Evolutionary conservation across 2,888 invertebrate genomes (phyloP), one percentile per base, ranked within the genome.

Genomic region (Hypolimnas misippus): DNA sequence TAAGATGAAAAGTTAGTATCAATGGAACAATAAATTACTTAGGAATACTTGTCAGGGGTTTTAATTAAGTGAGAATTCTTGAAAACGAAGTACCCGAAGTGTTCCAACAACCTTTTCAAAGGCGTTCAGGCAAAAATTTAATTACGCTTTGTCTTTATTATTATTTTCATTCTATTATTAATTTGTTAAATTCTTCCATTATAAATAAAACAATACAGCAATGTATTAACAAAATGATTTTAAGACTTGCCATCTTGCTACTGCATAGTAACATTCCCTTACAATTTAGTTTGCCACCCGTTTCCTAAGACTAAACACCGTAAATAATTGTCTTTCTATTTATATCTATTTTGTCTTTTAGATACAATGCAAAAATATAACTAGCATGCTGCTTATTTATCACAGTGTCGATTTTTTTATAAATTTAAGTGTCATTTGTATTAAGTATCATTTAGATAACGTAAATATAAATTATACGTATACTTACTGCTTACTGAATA

Each of bases 361-460:
- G n/a, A n/a, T 55, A 60, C 14, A 35, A 58, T 57, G 19, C 16
- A 51, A 58, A 58, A 42, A 25, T 50, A 49, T 14, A 35, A 31
- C 29, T 31, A 12, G 14, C 46, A 17, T 17, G 38, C 16, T 35
- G 19, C 31, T 19, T 46, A 35, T 57, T 38, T 60, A 60, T 60
- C 60, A 60, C 60, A 60, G 60, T 60, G 38, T 54, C 33, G 53
- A 38, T 21, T 38, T 52, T 52, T 12, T 49, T 31, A 31, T 38
- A 16, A n/a, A 35, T 49, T 57, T 38, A 31, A 12, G 33, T 12
- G 17, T 31, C 10, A 8, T n/a, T 14, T 33, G 14, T 42, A 8
- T 50, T 14, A 50, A 40, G 16, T 40, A 40, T 40, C n/a, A 40
- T 40, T 16, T n/a, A 40, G n/a, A 40, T 16, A 16, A n/a, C n/a